Evolutionary conservation across 2,113 vertebrate species (phyloP).

Genomic region (Microtus pennsylvanicus): DNA sequence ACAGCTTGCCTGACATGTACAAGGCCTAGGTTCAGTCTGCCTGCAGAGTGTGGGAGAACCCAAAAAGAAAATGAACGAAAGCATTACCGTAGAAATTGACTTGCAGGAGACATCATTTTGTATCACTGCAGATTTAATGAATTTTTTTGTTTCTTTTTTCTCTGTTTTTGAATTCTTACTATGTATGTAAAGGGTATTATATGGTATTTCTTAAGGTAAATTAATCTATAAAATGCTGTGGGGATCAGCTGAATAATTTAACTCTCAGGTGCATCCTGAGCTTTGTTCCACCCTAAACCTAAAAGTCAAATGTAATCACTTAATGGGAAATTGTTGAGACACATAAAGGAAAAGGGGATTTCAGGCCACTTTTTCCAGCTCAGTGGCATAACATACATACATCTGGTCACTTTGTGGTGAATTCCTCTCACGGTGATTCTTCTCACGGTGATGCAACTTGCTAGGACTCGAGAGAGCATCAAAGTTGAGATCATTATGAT

Average conservation of each 20-base stretch:
- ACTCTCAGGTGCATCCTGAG: background rate
- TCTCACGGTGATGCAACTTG: background rate
- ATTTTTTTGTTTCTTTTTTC: too few relatives aligned
- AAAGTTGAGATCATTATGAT: background rate
- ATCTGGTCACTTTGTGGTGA: background rate
- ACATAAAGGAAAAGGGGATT: background rate
- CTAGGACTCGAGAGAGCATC: background rate
- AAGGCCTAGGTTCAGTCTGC: background rate
- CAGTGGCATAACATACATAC: background rate
- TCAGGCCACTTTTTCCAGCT: background rate
- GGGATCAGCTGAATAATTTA: background rate
- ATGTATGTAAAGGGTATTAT: background rate
- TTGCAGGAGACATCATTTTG: conserved; percentile 10
- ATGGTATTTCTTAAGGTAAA: conserved; percentile 1
- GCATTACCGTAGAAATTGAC: background rate
- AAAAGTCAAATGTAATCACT: background rate
- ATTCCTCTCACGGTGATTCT: background rate
- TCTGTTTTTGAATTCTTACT: background rate
- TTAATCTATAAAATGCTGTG: conserved; percentile 6
- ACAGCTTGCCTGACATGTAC: background rate
- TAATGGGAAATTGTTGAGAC: background rate
- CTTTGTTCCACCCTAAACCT: background rate
- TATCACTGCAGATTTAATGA: conserved; percentile 10
- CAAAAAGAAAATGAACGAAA: background rate
- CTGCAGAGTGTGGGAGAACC: background rate